Evolutionary conservation across 2,888 invertebrate species (phyloP).

Genomic region (Copidosoma aretas): DNA sequence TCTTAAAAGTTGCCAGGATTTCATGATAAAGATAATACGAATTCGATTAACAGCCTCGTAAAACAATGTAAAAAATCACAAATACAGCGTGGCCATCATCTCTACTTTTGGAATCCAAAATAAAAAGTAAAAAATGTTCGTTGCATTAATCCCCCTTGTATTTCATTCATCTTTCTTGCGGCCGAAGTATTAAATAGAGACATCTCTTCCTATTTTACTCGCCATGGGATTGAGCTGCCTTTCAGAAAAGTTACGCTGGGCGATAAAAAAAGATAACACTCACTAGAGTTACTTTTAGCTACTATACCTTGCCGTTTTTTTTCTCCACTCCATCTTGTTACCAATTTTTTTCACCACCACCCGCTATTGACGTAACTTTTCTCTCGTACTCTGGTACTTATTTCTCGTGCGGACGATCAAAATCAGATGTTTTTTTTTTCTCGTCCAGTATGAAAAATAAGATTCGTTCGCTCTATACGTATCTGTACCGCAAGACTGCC

Average conservation of each 20-base stretch:
- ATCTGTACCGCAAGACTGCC: no score
- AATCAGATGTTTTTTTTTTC: background rate
- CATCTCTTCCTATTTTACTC: background rate
- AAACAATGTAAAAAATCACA: no score
- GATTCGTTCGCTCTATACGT: no score
- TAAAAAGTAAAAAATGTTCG: no score
- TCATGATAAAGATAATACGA: no score
- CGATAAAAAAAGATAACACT: constrained; percentile 35
- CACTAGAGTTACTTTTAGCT: background rate
- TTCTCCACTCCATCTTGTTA: background rate
- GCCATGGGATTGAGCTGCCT: background rate
- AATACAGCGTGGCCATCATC: no score
- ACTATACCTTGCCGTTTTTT: background rate
- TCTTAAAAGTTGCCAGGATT: no score
- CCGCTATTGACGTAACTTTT: constrained; percentile 2
- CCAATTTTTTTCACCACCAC: constrained; percentile 11
- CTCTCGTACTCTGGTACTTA: background rate
- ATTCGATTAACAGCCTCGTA: no score
- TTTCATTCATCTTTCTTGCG: no score
- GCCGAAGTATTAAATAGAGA: no score
- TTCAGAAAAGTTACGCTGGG: background rate
- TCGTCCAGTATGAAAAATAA: background rate
- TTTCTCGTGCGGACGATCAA: background rate
- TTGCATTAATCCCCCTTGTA: no score
- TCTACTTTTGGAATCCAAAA: no score